These are phyloP conservation scores for Varanus salvator DNA, from an alignment of 2,113 vertebrate genomes.

Conservation along the genomic window DNA sequence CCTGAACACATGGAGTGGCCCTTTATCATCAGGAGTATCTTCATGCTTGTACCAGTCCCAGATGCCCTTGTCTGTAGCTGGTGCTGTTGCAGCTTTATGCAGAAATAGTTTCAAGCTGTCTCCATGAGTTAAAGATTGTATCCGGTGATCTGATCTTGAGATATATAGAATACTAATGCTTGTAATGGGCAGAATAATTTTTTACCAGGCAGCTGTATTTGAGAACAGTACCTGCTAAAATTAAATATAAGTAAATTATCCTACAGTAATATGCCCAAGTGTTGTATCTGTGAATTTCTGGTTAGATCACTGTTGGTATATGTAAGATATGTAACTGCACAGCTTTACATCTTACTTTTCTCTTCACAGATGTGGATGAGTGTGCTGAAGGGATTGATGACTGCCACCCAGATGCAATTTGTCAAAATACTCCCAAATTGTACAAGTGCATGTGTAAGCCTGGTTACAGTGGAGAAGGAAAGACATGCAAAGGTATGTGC, in stretches of 20 bases:
- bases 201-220: not conserved
- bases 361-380: conserved; percentile 89
- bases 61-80: not conserved
- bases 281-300: not conserved
- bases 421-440: conserved; percentile 89
- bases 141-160: not conserved
- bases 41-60: not conserved
- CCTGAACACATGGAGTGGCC: not conserved
- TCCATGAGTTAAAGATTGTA: not conserved
- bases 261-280: not conserved
- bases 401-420: conserved; percentile 95
- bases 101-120: not conserved
- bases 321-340: not conserved
- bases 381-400: conserved; percentile 89
- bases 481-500: conserved; percentile 85
- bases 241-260: not conserved
- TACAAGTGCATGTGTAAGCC: conserved; percentile 95
- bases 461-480: conserved; percentile 92
- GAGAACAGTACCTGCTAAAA: not conserved
- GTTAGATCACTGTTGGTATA: accelerated
- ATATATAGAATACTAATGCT: not conserved
- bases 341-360: conserved; percentile 37
- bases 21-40: not conserved
- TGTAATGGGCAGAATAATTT: not conserved
- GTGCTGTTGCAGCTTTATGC: not conserved